Conservation (phyloP, 35 echinoderm and acorn worm species). For the Anneissia japonica region DNA sequence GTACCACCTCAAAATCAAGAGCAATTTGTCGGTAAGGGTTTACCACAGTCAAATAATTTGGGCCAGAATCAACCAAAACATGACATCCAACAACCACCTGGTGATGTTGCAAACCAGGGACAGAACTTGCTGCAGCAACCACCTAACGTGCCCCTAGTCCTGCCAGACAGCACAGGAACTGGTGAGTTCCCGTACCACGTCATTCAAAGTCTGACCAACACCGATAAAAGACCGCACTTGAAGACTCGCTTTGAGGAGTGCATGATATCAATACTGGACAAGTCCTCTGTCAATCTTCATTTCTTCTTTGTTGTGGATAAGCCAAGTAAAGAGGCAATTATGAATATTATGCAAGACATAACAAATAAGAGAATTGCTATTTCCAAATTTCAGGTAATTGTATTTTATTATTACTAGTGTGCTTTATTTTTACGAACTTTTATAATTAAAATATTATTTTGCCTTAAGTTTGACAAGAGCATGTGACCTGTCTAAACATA, state of each 20-base stretch:
- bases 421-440: background rate
- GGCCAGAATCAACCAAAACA: background rate
- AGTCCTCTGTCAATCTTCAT: slow-evolving; percentile 66
- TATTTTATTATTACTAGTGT: background rate
- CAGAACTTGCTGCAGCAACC: slow-evolving; percentile 8
- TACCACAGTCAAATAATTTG: background rate
- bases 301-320: slow-evolving; percentile 93
- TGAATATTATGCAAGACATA: slow-evolving; percentile 59
- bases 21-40: background rate
- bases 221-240: slow-evolving; percentile 59
- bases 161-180: background rate
- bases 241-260: slow-evolving; percentile 69
- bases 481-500: too few relatives aligned
- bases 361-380: slow-evolving; percentile 64
- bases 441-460: too few relatives aligned
- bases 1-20: background rate
- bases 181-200: slow-evolving; percentile 46
- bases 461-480: too few relatives aligned
- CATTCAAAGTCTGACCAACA: slow-evolving; percentile 70
- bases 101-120: background rate
- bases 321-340: slow-evolving; percentile 55
- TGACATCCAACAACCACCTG: background rate
- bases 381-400: slow-evolving; percentile 74
- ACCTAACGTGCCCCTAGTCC: background rate
- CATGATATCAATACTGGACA: slow-evolving; percentile 62